A percentile compares a stretch with the other conserved stretches of the same genome.
These are phyloP conservation scores for Drosophila obscura DNA, from an alignment of 1,140 invertebrate genomes.

Conservation along the genomic window DNA sequence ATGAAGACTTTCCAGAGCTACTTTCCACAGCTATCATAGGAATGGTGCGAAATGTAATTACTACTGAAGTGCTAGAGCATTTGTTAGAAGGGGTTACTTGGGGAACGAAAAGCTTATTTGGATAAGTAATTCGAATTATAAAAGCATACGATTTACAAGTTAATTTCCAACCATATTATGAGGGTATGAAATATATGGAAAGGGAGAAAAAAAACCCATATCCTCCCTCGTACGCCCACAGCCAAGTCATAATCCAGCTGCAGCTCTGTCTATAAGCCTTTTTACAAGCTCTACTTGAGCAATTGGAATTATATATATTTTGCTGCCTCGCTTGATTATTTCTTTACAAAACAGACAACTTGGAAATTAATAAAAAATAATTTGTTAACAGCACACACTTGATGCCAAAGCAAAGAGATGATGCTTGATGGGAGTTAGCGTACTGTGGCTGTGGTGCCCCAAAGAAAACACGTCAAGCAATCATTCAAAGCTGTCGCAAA, in stretches of 20 bases:
- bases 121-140: too few relatives aligned
- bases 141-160: too few relatives aligned
- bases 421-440: conserved; percentile 16
- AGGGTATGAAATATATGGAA: too few relatives aligned
- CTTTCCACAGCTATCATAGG: conserved; percentile 39
- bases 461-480: conserved; percentile 57
- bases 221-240: too few relatives aligned
- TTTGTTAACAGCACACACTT: conserved; percentile 57
- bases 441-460: conserved; percentile 28
- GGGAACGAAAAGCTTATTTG: too few relatives aligned
- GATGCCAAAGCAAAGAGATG: conserved; percentile 23
- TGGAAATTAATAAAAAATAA: conserved; percentile 53
- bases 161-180: too few relatives aligned
- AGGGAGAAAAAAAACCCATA: too few relatives aligned
- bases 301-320: conserved; percentile 28
- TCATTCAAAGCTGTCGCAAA: conserved; percentile 53
- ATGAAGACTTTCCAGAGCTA: conserved; percentile 37
- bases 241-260: too few relatives aligned
- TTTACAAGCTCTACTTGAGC: not conserved
- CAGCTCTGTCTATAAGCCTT: too few relatives aligned
- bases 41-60: conserved; percentile 26
- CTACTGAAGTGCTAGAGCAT: not conserved
- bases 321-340: conserved; percentile 55
- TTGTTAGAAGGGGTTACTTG: too few relatives aligned
- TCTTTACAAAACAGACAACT: conserved; percentile 55